phyloP scores from a whole-genome alignment of 2,888 invertebrate genomes.

The Dynastes tityus region DNA sequence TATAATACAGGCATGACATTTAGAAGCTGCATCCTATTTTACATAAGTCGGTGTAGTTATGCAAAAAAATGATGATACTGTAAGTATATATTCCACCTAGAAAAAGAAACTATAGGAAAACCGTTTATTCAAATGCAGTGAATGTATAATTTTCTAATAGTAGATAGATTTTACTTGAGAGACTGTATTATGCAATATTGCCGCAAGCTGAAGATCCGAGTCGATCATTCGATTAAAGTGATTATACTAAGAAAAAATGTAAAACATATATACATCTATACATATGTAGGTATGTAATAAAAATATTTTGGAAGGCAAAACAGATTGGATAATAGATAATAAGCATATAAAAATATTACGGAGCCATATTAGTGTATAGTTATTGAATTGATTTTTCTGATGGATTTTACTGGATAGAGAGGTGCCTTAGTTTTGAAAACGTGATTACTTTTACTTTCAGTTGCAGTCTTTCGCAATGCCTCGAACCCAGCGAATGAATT shows the following conservation, averaged over 20 bases:
- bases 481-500: not conserved
- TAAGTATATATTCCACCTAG: not conserved
- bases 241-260: not conserved
- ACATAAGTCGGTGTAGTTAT: constrained; percentile 6
- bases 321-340: not conserved
- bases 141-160: constrained; percentile 26
- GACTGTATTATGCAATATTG: constrained; percentile 12
- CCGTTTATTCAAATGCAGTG: constrained; percentile 10
- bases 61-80: not conserved
- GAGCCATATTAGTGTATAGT: not conserved
- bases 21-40: constrained; percentile 17
- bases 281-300: not conserved
- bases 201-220: not conserved
- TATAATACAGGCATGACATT: constrained; percentile 33
- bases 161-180: constrained; percentile 1
- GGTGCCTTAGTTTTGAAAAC: constrained; percentile 28
- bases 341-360: not conserved
- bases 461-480: constrained; percentile 26
- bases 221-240: not conserved
- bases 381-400: constrained; percentile 3
- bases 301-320: not conserved
- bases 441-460: constrained; percentile 43
- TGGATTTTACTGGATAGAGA: constrained; percentile 15
- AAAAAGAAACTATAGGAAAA: constrained; percentile 10
- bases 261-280: not conserved